Conservation (phyloP, 2,797 vertebrate species). For the Intellagama lesueurii region DNA sequence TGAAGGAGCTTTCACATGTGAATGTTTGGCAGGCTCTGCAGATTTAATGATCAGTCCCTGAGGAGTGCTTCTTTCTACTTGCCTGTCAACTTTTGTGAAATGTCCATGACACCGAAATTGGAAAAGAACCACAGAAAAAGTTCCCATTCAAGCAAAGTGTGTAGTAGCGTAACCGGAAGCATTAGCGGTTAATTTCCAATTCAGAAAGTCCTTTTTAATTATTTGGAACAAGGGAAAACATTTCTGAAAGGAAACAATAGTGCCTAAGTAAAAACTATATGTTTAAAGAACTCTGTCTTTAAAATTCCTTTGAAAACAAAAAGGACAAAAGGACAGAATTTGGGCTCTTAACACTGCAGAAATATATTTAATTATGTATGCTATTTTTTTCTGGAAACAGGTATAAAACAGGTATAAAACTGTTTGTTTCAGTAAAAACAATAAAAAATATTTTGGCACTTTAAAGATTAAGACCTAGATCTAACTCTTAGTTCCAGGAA, state of each 20-base stretch:
- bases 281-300: not conserved
- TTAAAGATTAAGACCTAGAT: too few relatives aligned
- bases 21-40: constrained; percentile 38
- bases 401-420: too few relatives aligned
- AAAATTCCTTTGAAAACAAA: not conserved
- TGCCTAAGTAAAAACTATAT: not conserved
- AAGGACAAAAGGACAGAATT: not conserved
- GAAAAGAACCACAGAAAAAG: constrained; percentile 58
- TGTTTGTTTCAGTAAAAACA: too few relatives aligned
- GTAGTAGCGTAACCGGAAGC: constrained; percentile 36
- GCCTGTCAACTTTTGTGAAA: constrained; percentile 51
- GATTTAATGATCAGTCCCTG: constrained; percentile 47
- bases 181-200: constrained; percentile 20
- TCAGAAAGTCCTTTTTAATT: constrained; percentile 23
- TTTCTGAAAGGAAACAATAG: not conserved
- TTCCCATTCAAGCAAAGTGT: constrained; percentile 64
- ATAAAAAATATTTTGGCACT: too few relatives aligned
- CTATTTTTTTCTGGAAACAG: not conserved
- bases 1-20: constrained; percentile 52
- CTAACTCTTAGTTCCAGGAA: too few relatives aligned
- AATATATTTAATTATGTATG: not conserved
- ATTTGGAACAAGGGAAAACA: not conserved
- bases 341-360: not conserved
- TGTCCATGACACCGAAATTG: constrained; percentile 61
- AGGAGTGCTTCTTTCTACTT: constrained; percentile 57